phyloP scores from a whole-genome alignment of 1,140 invertebrate species.

The Neelides sp. region DNA sequence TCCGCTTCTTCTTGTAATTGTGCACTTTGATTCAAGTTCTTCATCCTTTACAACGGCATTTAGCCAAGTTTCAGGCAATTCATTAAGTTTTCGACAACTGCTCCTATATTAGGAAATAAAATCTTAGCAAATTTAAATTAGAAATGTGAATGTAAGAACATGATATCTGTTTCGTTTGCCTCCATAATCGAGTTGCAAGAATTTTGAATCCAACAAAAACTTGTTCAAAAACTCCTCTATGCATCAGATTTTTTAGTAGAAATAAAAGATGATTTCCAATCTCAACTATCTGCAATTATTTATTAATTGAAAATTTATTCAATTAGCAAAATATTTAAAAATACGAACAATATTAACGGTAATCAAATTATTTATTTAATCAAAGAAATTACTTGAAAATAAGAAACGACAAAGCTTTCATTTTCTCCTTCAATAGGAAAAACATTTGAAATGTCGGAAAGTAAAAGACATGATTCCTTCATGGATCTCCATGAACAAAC shows the following conservation, averaged over 20 bases:
- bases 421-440: slow-evolving; percentile 20
- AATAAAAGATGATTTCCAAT: slow-evolving; percentile 60
- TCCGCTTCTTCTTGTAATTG: slow-evolving; percentile 76
- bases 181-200: slow-evolving; percentile 55
- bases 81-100: slow-evolving; percentile 42
- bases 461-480: slow-evolving; percentile 44
- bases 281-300: too few relatives aligned
- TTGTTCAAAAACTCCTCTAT: slow-evolving; percentile 90
- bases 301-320: too few relatives aligned
- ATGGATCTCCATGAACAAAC: slow-evolving; percentile 78
- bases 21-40: slow-evolving; percentile 45
- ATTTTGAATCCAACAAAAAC: slow-evolving; percentile 76
- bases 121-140: slow-evolving; percentile 7
- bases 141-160: slow-evolving; percentile 26
- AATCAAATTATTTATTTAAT: too few relatives aligned
- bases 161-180: slow-evolving; percentile 32
- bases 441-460: slow-evolving; percentile 10
- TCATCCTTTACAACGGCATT: slow-evolving; percentile 46
- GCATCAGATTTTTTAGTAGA: slow-evolving; percentile 47
- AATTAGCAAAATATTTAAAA: too few relatives aligned
- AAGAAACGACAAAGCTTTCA: slow-evolving; percentile 5
- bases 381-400: slow-evolving; percentile 35
- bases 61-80: slow-evolving; percentile 57
- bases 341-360: too few relatives aligned
- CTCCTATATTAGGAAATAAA: slow-evolving; percentile 36